Percentiles rank a stretch among this genome's conserved stretches.
Evolutionary conservation across 2,888 invertebrate genomes (phyloP).

Genomic region (Nasonia oneida): DNA sequence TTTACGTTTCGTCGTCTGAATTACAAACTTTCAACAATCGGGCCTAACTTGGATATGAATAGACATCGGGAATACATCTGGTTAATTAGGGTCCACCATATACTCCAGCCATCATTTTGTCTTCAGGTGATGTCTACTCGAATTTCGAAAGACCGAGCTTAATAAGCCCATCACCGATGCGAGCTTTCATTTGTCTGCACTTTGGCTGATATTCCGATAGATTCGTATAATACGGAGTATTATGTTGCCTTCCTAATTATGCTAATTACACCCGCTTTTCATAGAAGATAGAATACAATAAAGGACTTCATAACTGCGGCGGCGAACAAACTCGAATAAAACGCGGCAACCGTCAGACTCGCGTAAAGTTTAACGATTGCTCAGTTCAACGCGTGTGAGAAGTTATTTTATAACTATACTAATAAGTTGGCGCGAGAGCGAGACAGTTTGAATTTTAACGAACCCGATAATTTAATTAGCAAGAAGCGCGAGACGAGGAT

Average conservation of each 20-base stretch:
- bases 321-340: slow-evolving; percentile 16
- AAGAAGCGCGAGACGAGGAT: background rate
- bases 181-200: background rate
- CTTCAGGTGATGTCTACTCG: slow-evolving; percentile 18
- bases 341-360: too few species aligned
- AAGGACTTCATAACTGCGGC: background rate
- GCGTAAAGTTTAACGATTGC: background rate
- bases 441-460: slow-evolving; percentile 15
- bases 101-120: slow-evolving; percentile 15
- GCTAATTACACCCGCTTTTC: slow-evolving; percentile 32
- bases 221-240: slow-evolving; percentile 35
- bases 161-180: slow-evolving; percentile 14
- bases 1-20: background rate
- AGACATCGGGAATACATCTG: slow-evolving; percentile 3
- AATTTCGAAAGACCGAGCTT: slow-evolving; percentile 31
- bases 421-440: background rate
- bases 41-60: background rate
- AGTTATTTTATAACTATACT: background rate
- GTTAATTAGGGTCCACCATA: slow-evolving; percentile 24
- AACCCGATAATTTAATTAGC: background rate
- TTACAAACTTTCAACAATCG: background rate
- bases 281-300: slow-evolving; percentile 7
- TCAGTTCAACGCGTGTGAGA: background rate
- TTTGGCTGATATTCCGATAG: slow-evolving; percentile 30
- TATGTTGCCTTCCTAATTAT: slow-evolving; percentile 46